A percentile compares a stretch with the other conserved stretches of the same genome.
phyloP scores from a whole-genome alignment of 1,140 invertebrate genomes.

The Akabosia matsudoensis region DNA sequence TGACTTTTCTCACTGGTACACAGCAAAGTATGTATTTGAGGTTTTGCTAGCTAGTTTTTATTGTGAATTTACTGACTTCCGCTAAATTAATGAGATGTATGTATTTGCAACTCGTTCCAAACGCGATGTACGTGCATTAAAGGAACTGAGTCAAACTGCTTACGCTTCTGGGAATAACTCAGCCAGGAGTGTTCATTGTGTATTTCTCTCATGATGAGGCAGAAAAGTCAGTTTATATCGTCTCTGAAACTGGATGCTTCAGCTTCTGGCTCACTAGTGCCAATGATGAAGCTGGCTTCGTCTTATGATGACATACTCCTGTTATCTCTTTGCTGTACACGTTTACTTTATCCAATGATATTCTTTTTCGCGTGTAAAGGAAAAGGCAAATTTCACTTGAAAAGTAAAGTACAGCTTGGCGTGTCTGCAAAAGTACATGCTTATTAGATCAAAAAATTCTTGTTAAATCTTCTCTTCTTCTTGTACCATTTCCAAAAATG shows the following conservation, averaged over 20 bases:
- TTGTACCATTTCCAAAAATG: no score
- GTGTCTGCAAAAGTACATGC: not conserved
- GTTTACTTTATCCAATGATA: not conserved
- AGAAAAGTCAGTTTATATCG: not conserved
- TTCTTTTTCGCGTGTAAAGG: not conserved
- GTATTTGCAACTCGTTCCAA: no score
- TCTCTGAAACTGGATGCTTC: not conserved
- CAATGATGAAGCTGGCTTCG: slow-evolving; percentile 3
- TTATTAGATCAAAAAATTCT: not conserved
- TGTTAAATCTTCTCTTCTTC: not conserved
- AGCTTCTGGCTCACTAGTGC: slow-evolving; percentile 6
- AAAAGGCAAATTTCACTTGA: not conserved
- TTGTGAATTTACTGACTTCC: no score
- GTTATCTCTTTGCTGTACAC: not conserved
- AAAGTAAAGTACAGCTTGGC: not conserved
- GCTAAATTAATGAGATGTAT: no score
- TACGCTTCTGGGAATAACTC: no score
- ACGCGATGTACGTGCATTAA: no score
- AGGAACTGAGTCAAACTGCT: no score
- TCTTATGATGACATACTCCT: slow-evolving; percentile 1
- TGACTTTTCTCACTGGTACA: no score
- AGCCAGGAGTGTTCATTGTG: no score
- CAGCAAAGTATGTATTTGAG: no score
- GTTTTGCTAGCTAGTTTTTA: no score
- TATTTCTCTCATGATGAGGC: not conserved